Evolutionary conservation across 2,797 vertebrate genomes (phyloP), one percentile per base, ranked within the genome.

Genomic region (Trachops cirrhosus): DNA sequence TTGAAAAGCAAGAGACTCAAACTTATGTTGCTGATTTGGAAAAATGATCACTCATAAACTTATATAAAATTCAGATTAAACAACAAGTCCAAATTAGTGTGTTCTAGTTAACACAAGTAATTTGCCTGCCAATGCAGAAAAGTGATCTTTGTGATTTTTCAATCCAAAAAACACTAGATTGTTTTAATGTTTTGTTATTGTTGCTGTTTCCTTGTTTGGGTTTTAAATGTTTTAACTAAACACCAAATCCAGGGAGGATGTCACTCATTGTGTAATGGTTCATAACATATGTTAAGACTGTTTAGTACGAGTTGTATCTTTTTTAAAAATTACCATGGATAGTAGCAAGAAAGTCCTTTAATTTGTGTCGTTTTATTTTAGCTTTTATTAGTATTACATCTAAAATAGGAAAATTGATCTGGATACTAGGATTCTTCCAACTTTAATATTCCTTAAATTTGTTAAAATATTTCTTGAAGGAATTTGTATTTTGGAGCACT

Each of bases 391-490:
- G 14, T 48, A 71, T 54, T 92, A 73, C 1, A 86, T 50, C 16
- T 94, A 70, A 94, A 86, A 59, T 24, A 86, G 5, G 8, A 64
- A 93, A 84, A 44, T 37, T 67, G 3, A 64, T 48, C 29, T 54
- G 14, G 50, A 4, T 82, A 10, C 46, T 91, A 87, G 37, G 24
- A 50, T 67, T 85, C 9, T 75, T 89, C n/a, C 16, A 94, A 88
- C 9, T 73, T 39, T 96, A 73, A 64, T 37, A 85, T 74, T 73
- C 19, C 59, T 79, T 84, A 46, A 93, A 75, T 44, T 73, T 85
- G 34, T 95, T 41, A 93, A 91, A 94, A 21, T 44, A 39, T 21
- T 37, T 94, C 92, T 93, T 21, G 18, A 73, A 84, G 79, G 9
- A 90, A 75, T 10, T 59, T 8, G 2, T 68, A 68, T 54, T 94